Evolutionary conservation across 2,888 invertebrate species (phyloP).

Genomic region (Rhaphigaster nebulosa): DNA sequence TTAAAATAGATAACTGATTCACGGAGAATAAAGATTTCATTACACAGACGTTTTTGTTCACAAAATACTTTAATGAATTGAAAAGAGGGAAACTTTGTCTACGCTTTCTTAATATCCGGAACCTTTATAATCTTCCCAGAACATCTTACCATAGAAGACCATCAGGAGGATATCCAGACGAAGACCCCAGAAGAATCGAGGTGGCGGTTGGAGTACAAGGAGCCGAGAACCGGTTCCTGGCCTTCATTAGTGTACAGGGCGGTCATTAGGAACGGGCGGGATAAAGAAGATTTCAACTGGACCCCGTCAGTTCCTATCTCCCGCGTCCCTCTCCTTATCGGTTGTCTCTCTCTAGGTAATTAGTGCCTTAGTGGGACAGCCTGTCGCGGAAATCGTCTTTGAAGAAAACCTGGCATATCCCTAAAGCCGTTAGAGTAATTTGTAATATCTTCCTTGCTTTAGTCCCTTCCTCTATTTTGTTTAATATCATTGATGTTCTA

Average conservation of each 20-base stretch:
- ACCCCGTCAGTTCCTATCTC: background rate
- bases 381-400: background rate
- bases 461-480: too few relatives aligned
- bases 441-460: too few relatives aligned
- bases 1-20: too few relatives aligned
- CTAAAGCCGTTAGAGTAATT: background rate
- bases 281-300: slow-evolving; percentile 19
- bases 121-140: background rate
- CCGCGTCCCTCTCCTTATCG: background rate
- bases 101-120: too few relatives aligned
- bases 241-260: background rate
- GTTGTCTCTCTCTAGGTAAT: background rate
- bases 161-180: background rate
- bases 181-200: background rate
- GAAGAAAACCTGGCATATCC: background rate
- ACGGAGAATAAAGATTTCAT: too few relatives aligned
- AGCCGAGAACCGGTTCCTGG: background rate
- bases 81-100: too few relatives aligned
- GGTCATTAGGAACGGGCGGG: background rate
- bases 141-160: background rate
- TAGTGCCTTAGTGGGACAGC: background rate
- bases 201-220: background rate
- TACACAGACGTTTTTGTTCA: too few relatives aligned
- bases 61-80: too few relatives aligned
- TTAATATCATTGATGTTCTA: too few relatives aligned